Evolutionary conservation across 2,888 invertebrate genomes (phyloP), one percentile per base, ranked within the genome.

Genomic region (Eristalis tenax): DNA sequence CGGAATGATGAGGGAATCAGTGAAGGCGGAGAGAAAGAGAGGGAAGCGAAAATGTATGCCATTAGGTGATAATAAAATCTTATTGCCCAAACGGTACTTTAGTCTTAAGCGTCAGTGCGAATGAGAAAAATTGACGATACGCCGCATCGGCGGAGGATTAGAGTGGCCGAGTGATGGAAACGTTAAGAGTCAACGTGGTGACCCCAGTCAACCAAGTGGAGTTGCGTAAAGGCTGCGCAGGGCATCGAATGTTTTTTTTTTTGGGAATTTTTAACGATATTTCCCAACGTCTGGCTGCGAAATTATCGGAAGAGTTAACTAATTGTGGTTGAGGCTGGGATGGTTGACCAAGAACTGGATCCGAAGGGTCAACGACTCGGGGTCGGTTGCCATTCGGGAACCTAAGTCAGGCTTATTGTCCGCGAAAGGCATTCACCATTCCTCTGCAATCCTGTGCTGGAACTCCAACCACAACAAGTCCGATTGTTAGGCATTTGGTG

Each of bases 41-140:
- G 26, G 3, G 26, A 77, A 59, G 32, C 28, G 63, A 71, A 83
- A 87, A 83, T 87, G 50, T 80, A 78, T 87, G 80, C 80, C 73
- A 87, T 87, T 83, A 83, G 73, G 71, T 73, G 83, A 73, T 76
- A 79, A 83, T 87, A 79, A 83, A 87, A 87, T 80, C 79, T 83
- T 75, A 86, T 22, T 65, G 23, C 74, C 38, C 13, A 64, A 82
- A 85, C 80, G 84, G 61, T 65, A 80, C 50, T 57, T 26, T 18
- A 1, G 5, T n/a, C 50, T 50, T 50, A 26, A 23, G 59, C 59
- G 59, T 26, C 26, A 11, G 23, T 3, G 26, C 26, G 26, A 59
- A 59, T 59, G 59, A 23, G 26, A 13, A 0, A 13, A 57, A 13
- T 0, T 26, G 26, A 26, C 59, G 50, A 4, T 50, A 18, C 50